Conservation (phyloP, 2,888 invertebrate species). For the Nudaria mundana region DNA sequence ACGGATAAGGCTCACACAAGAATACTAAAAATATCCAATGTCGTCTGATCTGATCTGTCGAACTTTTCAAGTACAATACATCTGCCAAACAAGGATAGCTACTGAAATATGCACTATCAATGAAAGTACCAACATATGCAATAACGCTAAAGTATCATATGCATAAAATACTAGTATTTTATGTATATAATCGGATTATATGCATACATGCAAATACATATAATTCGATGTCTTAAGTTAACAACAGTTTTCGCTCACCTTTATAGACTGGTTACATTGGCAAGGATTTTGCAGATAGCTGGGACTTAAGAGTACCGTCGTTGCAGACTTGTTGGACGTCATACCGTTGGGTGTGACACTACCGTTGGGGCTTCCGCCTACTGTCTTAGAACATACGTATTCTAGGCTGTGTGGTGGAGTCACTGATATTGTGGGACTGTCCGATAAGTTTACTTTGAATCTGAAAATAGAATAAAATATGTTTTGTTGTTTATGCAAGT, state of each 20-base stretch:
- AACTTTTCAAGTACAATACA: too few relatives aligned
- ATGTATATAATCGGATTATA: too few relatives aligned
- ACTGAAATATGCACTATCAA: too few relatives aligned
- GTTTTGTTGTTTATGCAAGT: neutral
- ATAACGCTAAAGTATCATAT: too few relatives aligned
- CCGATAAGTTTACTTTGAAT: conserved; percentile 65
- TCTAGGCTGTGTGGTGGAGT: conserved; percentile 73
- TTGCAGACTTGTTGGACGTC: conserved; percentile 58
- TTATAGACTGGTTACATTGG: conserved; percentile 73
- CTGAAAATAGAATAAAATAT: conserved; percentile 39
- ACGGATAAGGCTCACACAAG: too few relatives aligned
- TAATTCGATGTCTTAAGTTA: too few relatives aligned
- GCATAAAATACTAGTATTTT: too few relatives aligned
- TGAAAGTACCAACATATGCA: too few relatives aligned
- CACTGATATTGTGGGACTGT: conserved; percentile 73
- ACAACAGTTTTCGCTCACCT: conserved; percentile 59
- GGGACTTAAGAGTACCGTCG: conserved; percentile 70
- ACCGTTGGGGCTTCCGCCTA: conserved; percentile 67
- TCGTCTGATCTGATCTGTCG: too few relatives aligned
- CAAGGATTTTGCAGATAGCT: conserved; percentile 71
- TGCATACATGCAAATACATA: too few relatives aligned
- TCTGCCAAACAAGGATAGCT: too few relatives aligned
- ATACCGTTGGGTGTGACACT: conserved; percentile 72
- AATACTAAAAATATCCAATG: too few relatives aligned
- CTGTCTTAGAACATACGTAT: conserved; percentile 66